Percentiles rank a stretch among this genome's conserved stretches.
Evolutionary conservation across 2,113 vertebrate species (phyloP).

Genomic region (Hucho hucho): DNA sequence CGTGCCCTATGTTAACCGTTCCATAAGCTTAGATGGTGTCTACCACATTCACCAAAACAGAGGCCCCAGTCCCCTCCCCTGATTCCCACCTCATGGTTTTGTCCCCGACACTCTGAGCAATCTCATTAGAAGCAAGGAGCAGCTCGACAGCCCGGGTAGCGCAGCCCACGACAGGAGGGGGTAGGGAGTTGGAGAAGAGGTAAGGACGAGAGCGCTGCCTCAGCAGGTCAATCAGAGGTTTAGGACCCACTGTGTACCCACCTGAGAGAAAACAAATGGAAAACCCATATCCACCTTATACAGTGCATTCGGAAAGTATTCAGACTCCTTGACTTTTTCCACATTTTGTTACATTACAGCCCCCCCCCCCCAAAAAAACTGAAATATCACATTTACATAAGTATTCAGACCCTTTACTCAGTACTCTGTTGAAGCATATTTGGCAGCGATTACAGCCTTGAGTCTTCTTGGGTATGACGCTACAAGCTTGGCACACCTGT

Average conservation of each 20-base stretch:
- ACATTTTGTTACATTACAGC: too few relatives aligned
- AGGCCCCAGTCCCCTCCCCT: not conserved
- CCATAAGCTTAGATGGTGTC: slow-evolving; percentile 2
- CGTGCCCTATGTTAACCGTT: not conserved
- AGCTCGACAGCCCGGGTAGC: slow-evolving; percentile 88
- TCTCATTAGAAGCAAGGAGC: slow-evolving; percentile 84
- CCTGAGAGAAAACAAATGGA: slow-evolving; percentile 83
- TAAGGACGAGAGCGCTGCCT: slow-evolving; percentile 92
- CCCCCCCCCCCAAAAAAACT: too few relatives aligned
- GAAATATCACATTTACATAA: too few relatives aligned
- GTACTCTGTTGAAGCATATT: too few relatives aligned
- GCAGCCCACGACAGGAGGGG: slow-evolving; percentile 87
- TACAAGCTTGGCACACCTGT: too few relatives aligned
- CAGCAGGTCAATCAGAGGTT: slow-evolving; percentile 84
- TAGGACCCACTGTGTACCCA: slow-evolving; percentile 93
- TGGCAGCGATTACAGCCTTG: too few relatives aligned
- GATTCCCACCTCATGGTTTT: slow-evolving; percentile 85
- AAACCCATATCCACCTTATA: not conserved
- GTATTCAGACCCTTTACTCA: too few relatives aligned
- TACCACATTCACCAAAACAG: slow-evolving; percentile 1
- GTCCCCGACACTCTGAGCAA: slow-evolving; percentile 86
- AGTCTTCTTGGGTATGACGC: too few relatives aligned
- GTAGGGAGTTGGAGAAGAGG: slow-evolving; percentile 96
- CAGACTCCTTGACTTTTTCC: too few relatives aligned
- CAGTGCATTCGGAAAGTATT: too few relatives aligned